These are phyloP conservation scores for Meteorus cinctellus DNA, from an alignment of 2,888 invertebrate genomes.

Conservation along the genomic window DNA sequence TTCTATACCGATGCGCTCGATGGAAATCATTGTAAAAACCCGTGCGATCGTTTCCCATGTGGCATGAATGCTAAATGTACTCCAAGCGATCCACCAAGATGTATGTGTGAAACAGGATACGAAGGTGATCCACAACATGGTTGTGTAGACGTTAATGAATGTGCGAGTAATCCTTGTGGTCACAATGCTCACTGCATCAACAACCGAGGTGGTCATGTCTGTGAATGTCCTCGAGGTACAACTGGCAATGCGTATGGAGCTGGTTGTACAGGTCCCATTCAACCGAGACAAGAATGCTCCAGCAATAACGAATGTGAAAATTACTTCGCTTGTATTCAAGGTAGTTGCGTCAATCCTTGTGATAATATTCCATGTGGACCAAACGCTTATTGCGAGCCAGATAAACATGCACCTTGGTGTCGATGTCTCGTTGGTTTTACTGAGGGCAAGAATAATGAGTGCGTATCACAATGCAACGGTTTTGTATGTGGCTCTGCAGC, in stretches of 20 bases:
- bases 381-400: constrained; percentile 90
- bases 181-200: constrained; percentile 93
- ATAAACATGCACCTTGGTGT: constrained; percentile 92
- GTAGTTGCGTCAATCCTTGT: constrained; percentile 88
- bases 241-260: constrained; percentile 89
- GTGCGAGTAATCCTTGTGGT: constrained; percentile 87
- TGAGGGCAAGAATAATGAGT: constrained; percentile 86
- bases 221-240: constrained; percentile 88
- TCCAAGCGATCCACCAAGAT: constrained; percentile 90
- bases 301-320: constrained; percentile 86
- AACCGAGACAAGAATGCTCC: constrained; percentile 80
- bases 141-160: constrained; percentile 91
- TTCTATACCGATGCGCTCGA: constrained; percentile 89
- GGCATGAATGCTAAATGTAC: constrained; percentile 93
- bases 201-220: constrained; percentile 88
- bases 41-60: constrained; percentile 92
- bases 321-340: constrained; percentile 85
- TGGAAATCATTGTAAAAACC: constrained; percentile 90
- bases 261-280: constrained; percentile 80
- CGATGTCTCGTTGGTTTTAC: constrained; percentile 88
- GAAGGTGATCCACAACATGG: constrained; percentile 90
- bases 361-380: constrained; percentile 84
- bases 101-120: constrained; percentile 90
- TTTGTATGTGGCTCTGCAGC: constrained; percentile 88
- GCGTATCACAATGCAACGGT: constrained; percentile 86